Evolutionary conservation across 2,113 vertebrate genomes (phyloP).

Genomic region (Anas platyrhynchos): DNA sequence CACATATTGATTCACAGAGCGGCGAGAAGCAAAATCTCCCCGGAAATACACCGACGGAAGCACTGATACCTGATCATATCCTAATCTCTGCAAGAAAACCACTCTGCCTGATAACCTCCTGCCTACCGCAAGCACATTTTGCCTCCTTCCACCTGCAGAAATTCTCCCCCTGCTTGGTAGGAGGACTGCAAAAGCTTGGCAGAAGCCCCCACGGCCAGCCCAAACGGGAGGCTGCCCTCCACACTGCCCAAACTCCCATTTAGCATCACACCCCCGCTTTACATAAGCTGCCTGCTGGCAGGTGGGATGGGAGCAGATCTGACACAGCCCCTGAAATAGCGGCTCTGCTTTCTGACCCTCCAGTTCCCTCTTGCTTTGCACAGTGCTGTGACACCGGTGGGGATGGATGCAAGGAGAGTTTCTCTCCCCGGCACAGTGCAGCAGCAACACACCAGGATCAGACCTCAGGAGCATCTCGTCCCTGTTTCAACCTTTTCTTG

Average conservation of each 20-base stretch:
- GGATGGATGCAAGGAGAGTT: fast-evolving
- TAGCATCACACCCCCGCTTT: not conserved
- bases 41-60: not conserved
- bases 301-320: not conserved
- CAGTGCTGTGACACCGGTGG: fast-evolving
- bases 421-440: not conserved
- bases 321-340: not conserved
- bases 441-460: not conserved
- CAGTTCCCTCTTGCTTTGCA: not conserved
- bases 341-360: not conserved
- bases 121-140: not conserved
- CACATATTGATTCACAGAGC: constrained; percentile 9
- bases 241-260: not conserved
- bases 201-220: not conserved
- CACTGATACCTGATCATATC: constrained; percentile 14
- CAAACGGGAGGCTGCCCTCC: not conserved
- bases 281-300: not conserved
- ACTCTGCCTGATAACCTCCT: not conserved
- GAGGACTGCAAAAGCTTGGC: not conserved
- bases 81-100: constrained; percentile 42
- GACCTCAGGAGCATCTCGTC: not conserved
- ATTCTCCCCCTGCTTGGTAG: fast-evolving
- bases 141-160: not conserved
- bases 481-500: not conserved
- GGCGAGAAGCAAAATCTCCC: constrained; percentile 39